A percentile compares a stretch with the other conserved stretches of the same genome.
Conservation (phyloP, 2,113 vertebrate genomes). For the Chelonoidis abingdonii region DNA sequence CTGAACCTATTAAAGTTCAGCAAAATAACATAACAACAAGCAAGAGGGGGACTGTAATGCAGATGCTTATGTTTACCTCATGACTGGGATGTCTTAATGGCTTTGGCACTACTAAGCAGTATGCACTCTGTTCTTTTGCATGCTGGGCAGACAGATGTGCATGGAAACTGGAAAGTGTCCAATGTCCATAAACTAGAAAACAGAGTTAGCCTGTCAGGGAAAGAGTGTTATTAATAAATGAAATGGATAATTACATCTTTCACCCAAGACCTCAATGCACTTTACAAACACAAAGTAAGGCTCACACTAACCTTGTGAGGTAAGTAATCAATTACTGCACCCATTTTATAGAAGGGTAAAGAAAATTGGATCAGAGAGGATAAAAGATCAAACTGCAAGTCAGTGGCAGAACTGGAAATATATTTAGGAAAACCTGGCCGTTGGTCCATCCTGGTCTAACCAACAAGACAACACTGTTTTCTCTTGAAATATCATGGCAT, state of each 20-base stretch:
- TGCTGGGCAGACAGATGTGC: neutral
- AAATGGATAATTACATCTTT: neutral
- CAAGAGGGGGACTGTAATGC: neutral
- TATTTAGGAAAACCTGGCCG: neutral
- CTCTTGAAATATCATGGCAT: neutral
- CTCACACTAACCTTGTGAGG: neutral
- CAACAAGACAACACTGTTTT: neutral
- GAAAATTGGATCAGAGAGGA: neutral
- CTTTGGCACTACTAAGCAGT: neutral
- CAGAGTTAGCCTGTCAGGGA: neutral
- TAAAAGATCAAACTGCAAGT: neutral
- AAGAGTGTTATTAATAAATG: neutral
- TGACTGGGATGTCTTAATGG: neutral
- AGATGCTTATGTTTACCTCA: neutral
- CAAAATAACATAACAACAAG: neutral
- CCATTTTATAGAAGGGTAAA: neutral
- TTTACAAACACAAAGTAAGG: neutral
- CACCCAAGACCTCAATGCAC: neutral
- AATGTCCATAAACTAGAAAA: neutral
- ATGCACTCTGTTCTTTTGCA: neutral
- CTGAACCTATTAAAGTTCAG: neutral
- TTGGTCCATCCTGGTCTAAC: neutral
- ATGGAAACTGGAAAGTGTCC: neutral
- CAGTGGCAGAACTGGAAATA: neutral
- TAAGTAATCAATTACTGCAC: neutral